These are phyloP conservation scores for Calycopis cecrops DNA, from an alignment of 1,140 invertebrate genomes.

Conservation along the genomic window DNA sequence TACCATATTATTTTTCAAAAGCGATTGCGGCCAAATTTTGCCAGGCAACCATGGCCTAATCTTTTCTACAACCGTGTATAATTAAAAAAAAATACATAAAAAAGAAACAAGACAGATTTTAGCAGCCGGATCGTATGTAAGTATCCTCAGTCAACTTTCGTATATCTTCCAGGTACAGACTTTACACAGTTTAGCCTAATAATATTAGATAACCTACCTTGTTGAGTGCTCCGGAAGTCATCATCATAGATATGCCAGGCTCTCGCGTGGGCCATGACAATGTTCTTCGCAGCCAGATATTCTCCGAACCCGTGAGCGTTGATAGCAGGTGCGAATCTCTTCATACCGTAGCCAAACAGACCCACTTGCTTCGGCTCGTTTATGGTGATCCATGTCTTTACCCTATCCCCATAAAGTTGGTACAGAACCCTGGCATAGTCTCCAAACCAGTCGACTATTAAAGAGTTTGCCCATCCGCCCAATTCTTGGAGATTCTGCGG, in stretches of 20 bases:
- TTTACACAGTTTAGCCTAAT: too few relatives aligned
- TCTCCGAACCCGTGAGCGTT: conserved; percentile 52
- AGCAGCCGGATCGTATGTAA: too few relatives aligned
- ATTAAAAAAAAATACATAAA: too few relatives aligned
- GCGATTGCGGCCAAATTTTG: too few relatives aligned
- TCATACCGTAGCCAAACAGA: conserved; percentile 55
- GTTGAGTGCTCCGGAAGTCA: conserved; percentile 74
- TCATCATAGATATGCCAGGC: conserved; percentile 78
- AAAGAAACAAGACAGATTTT: too few relatives aligned
- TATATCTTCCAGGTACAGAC: too few relatives aligned
- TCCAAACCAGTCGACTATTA: conserved; percentile 65
- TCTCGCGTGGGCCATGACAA: conserved; percentile 76
- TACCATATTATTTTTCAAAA: too few relatives aligned
- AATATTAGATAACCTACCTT: conserved; percentile 48
- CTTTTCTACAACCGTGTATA: too few relatives aligned
- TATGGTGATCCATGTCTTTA: conserved; percentile 67
- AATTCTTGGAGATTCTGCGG: conserved; percentile 57
- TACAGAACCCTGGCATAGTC: conserved; percentile 64
- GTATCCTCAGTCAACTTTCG: too few relatives aligned
- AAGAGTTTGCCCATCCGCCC: conserved; percentile 55
- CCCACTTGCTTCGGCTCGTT: conserved; percentile 65
- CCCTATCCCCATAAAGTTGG: conserved; percentile 63
- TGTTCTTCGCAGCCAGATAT: conserved; percentile 69
- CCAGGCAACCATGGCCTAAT: too few relatives aligned
- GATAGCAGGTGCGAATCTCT: conserved; percentile 44